phyloP scores from a whole-genome alignment of 2,113 vertebrate species.

The Antechinus stuartii region DNA sequence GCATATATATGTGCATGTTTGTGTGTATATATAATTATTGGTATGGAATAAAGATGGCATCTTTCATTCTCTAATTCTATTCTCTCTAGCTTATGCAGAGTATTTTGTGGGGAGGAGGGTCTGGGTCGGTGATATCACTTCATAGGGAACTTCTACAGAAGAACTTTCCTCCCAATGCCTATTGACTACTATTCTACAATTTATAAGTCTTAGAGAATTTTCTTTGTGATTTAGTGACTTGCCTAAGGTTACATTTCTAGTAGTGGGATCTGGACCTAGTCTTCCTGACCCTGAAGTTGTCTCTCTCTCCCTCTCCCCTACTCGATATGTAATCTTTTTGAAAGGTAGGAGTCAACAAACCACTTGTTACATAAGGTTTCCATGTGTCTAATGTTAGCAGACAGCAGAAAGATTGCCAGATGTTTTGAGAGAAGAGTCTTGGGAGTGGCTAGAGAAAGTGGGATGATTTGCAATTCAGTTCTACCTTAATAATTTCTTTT shows the following conservation, averaged over 20 bases:
- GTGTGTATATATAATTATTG: no score
- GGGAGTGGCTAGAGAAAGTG: not conserved
- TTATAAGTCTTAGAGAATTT: not conserved
- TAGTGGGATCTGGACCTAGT: not conserved
- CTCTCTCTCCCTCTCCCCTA: not conserved
- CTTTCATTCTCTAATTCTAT: not conserved
- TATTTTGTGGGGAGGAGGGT: not conserved
- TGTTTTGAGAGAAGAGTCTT: not conserved
- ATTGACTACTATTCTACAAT: not conserved
- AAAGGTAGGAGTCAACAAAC: not conserved
- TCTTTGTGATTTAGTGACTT: not conserved
- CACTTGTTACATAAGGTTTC: not conserved
- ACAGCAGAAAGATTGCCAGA: not conserved
- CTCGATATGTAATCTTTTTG: not conserved
- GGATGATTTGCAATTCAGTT: not conserved
- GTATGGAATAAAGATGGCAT: no score
- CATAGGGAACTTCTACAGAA: slow-evolving; percentile 11
- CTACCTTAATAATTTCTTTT: not conserved
- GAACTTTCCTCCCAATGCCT: not conserved
- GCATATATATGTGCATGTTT: no score
- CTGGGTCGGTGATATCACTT: not conserved
- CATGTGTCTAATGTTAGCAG: not conserved
- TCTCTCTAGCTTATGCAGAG: not conserved
- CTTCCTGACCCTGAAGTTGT: not conserved
- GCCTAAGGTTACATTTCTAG: not conserved